Base-by-base conservation (phyloP, 2,888 invertebrate genomes). In the Cheilosia impressa region DNA sequence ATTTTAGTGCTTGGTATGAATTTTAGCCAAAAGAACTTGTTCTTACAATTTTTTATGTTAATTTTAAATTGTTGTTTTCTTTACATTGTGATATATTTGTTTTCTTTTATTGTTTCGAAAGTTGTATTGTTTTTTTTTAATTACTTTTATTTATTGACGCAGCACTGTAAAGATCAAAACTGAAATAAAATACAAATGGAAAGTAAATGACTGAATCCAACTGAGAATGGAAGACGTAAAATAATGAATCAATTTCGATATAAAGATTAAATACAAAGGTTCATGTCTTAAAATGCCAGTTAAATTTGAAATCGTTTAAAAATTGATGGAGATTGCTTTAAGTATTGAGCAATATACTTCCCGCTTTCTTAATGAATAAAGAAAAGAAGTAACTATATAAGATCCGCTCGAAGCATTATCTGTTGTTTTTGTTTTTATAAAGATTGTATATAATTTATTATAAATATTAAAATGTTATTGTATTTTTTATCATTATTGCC, bases 401-500 rank as follows among this genome's bases (percentile, higher is more conserved):
- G 15, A 34, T 62, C 43, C 45, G 68, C 60, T 72, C 47, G 68
- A 79, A 83, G 83, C 79, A 58, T 62, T 55, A 38, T 43, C 13
- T 22, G 55, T 62, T 69, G 22, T 38, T 38, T 27, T 72, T 22
- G n/a, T 69, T 62, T 62, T 80, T 80, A 75, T 66, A 81, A 77
- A 81, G 81, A 52, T 81, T 81, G 85, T 81, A 66, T 81, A 85
- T 81, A 77, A 81, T 71, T 76, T 77, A 73, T 72, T 65, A 79
- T 81, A 77, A 85, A 85, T 85, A 77, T 77, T 84, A 77, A 81
- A 85, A 85, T 77, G 58, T 76, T 76, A 85, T 85, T 85, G 85
- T 85, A 77, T 80, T 77, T 87, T 88, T 88, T 88, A 88, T 89
- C 89, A 89, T 89, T 89, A 90, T 89, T 89, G 89, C 90, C 89